Base-by-base conservation (phyloP, 2,113 vertebrate species). In the Cephalopterus ornatus region DNA sequence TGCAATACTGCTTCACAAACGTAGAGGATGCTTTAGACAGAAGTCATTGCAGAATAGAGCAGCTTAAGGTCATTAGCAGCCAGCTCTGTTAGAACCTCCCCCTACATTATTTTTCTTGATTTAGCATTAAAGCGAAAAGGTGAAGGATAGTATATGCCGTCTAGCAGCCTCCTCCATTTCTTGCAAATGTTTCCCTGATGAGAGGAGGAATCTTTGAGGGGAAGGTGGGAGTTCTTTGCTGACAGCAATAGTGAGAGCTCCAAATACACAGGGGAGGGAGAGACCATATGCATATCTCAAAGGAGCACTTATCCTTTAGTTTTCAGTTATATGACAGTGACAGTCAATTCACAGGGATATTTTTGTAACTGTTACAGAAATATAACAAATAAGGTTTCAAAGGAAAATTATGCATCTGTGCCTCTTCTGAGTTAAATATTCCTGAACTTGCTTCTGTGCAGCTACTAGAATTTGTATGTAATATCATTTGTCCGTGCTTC, bases 301-400 rank as follows among this genome's bases (percentile, higher is more conserved):
- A 77, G 65, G 63, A 94, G 32, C 85, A 41, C 15, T 89, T 77
- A 58, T 53, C n/a, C 59, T 86, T 66, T 50, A 37, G 55, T 83
- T 85, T 85, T 93, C 46, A 33, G 49, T 66, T 75, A 50, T 56
- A 30, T 68, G 50, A 53, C 63, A 74, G 47, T 53, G 77, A 65
- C 81, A 85, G 32, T 76, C 73, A 82, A 30, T 92, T 86, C 76
- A 81, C 65, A 33, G 47, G 18, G 61, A 44, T 94, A 85, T 89
- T 95, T 96, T 91, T 93, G 68, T 86, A 89, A 44, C 67, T 47
- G 32, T 42, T 93, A 61, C n/a, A 88, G 78, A 95, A 94, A 77
- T 83, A 79, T 2, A 59, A 53, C 73, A 88, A 85, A 82, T 63
- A n/a, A 77, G 24, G 7, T 91, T 96, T 83, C 84, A 88, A 68